A percentile compares a stretch with the other conserved stretches of the same genome.
phyloP scores from a whole-genome alignment of 2,888 invertebrate genomes.

The Paralinhomoeus sp. region DNA sequence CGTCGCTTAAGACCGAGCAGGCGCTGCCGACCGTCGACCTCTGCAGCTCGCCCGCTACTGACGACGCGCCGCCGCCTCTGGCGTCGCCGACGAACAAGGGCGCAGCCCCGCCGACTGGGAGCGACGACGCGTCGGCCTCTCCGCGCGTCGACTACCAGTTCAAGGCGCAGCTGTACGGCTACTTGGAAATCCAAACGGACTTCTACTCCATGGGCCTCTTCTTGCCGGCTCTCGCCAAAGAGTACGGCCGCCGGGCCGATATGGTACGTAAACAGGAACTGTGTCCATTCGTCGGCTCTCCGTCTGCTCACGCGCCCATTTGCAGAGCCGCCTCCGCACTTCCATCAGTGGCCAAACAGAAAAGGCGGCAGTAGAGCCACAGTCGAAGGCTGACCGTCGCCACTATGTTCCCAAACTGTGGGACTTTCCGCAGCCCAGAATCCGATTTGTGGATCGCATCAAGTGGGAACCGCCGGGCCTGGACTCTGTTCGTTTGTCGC shows the following conservation, averaged over 20 bases:
- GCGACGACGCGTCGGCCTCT: no score
- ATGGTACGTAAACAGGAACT: not conserved
- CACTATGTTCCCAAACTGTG: slow-evolving; percentile 52
- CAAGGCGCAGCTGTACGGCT: slow-evolving; percentile 92
- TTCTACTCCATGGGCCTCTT: slow-evolving; percentile 85
- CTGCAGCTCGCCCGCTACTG: no score
- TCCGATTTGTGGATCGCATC: slow-evolving; percentile 19
- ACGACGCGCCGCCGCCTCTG: no score
- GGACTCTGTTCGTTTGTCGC: not conserved
- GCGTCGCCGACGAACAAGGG: no score
- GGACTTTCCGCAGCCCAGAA: slow-evolving; percentile 72
- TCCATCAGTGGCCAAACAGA: no score
- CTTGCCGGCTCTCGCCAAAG: slow-evolving; percentile 80
- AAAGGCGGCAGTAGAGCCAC: no score
- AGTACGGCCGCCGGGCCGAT: slow-evolving; percentile 41
- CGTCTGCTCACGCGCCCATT: no score
- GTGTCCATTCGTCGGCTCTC: no score
- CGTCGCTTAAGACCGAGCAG: no score
- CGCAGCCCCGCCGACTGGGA: no score
- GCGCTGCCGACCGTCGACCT: no score
- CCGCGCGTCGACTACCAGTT: slow-evolving; percentile 65
- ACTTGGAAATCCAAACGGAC: slow-evolving; percentile 46
- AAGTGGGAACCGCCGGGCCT: slow-evolving; percentile 44
- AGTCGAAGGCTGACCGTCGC: not conserved
- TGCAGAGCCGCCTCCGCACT: no score